Evolutionary conservation across 2,797 vertebrate genomes (phyloP), one percentile per base, ranked within the genome.

Genomic region (Anguilla anguilla): DNA sequence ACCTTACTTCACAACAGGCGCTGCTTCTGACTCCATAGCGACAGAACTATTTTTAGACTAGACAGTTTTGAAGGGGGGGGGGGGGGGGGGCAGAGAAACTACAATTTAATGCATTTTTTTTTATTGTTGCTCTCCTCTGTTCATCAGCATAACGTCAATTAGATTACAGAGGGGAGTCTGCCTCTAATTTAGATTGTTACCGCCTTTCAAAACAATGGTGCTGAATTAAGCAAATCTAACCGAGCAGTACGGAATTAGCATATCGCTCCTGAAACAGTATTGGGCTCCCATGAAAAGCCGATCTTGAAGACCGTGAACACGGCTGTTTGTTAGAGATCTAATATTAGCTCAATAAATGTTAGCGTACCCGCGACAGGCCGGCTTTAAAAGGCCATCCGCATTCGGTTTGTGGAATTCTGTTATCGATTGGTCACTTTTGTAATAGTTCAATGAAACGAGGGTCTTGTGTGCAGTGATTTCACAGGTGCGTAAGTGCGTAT

Each of bases 351-450:
- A 89, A 93, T 95, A 93, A 91, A 94, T 95, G 93, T 95, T 91
- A 84, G 92, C 94, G 94, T 96, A 95, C 95, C 94, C 51, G 19
- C 93, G 91, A 93, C 89, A 31, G 90, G 93, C 91, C 90, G 89
- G 86, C 91, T 94, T 92, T 92, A 87, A 89, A 90, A 86, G 83
- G 92, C 55, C 77, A 25, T 85, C 93, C 93, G 91, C 92, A 92
- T 94, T 92, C 89, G 91, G 94, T 96, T 93, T 96, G 95, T 92
- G 94, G 94, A 93, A 93, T 96, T 93, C 95, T 96, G 95, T 89
- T 31, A 15, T 46, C 88, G 43, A 92, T 93, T 92, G 89, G 93
- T 91, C 91, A 89, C 92, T 90, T 88, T 51, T 87, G 91, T 94
- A 6, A 86, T 89, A 90, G 22, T 86, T 88, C 90, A 88, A 83